These are phyloP conservation scores for Brachionus paranguensis DNA, from an alignment of 1,140 invertebrate genomes.

Conservation along the genomic window DNA sequence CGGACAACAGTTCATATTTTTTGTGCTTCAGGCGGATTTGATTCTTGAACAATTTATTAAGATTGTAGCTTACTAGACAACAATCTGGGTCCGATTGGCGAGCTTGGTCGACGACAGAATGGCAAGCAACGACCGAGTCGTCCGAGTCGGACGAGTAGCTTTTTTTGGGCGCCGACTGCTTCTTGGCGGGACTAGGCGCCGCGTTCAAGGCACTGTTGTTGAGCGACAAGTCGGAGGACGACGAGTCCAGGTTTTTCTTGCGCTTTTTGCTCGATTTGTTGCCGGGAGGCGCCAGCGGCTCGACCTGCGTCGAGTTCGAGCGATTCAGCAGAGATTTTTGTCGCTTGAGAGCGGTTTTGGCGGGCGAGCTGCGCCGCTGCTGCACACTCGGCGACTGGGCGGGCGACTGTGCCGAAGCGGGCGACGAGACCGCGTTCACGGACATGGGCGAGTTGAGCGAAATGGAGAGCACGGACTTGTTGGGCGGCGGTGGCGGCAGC, in stretches of 20 bases:
- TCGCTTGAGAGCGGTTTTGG: neutral
- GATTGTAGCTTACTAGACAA: neutral
- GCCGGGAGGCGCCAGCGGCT: neutral
- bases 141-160: neutral
- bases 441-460: neutral
- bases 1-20: neutral
- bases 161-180: neutral
- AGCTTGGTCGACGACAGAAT: neutral
- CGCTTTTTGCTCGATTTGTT: neutral
- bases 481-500: neutral
- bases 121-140: neutral
- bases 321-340: slow-evolving; percentile 20
- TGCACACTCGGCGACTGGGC: neutral
- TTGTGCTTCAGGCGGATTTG: slow-evolving; percentile 25
- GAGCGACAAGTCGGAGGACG: neutral
- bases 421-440: neutral
- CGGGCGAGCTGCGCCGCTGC: neutral
- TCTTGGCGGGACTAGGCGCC: neutral
- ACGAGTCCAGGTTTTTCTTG: slow-evolving; percentile 22
- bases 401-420: neutral
- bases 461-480: neutral
- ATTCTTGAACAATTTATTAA: neutral
- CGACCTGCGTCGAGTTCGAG: neutral
- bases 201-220: neutral
- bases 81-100: neutral